Conservation (phyloP, 1,140 invertebrate genomes). For the Heliconius congener region DNA sequence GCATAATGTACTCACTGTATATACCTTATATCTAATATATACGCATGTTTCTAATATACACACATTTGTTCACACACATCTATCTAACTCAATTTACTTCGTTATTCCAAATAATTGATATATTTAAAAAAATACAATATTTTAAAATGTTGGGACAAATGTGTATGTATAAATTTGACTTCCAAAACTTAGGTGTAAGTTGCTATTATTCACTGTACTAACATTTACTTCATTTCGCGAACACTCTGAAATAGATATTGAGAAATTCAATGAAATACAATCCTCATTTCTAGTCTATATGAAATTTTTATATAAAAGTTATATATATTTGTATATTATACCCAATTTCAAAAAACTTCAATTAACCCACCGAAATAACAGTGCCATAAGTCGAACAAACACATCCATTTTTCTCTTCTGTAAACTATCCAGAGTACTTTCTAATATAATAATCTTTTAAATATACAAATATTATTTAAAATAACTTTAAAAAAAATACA, state of each 20-base stretch:
- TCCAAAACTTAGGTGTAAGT: not conserved
- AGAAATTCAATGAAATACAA: not conserved
- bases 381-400: slow-evolving; percentile 4
- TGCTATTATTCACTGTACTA: not conserved
- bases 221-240: not conserved
- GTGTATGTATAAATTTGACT: slow-evolving; percentile 4
- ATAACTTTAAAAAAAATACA: not conserved
- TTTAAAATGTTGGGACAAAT: not conserved
- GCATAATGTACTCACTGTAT: slow-evolving; percentile 2
- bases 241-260: not conserved
- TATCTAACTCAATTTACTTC: too few relatives aligned
- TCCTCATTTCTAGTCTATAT: not conserved
- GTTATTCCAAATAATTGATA: too few relatives aligned
- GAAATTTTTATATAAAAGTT: not conserved
- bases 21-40: slow-evolving; percentile 13
- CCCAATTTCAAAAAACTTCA: not conserved
- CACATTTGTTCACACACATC: not conserved
- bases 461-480: not conserved
- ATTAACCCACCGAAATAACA: not conserved
- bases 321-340: not conserved
- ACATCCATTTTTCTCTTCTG: not conserved
- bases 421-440: not conserved
- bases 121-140: not conserved
- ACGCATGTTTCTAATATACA: not conserved
- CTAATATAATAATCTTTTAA: not conserved